These are phyloP conservation scores for Dryocosmus kuriphilus DNA, from an alignment of 2,888 invertebrate genomes.

Conservation along the genomic window DNA sequence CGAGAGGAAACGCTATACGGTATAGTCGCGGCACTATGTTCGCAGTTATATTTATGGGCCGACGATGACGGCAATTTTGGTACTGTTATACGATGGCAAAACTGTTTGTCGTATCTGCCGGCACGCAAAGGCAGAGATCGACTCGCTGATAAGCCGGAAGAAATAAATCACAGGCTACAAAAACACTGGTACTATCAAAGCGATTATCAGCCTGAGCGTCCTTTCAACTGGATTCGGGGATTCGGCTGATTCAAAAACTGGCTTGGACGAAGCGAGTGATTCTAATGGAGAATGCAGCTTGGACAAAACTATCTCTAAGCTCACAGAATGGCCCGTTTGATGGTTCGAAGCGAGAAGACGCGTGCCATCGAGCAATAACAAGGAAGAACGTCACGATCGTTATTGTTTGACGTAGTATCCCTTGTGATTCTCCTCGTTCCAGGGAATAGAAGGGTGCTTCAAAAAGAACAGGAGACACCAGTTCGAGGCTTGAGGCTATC, in stretches of 20 bases:
- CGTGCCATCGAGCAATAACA: slow-evolving; percentile 66
- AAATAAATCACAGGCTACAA: slow-evolving; percentile 33
- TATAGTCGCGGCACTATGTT: slow-evolving; percentile 55
- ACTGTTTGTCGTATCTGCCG: slow-evolving; percentile 51
- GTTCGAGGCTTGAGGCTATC: slow-evolving; percentile 52
- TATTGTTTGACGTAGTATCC: slow-evolving; percentile 59
- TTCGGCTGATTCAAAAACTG: slow-evolving; percentile 16
- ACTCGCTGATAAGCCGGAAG: slow-evolving; percentile 24
- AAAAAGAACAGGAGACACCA: slow-evolving; percentile 54
- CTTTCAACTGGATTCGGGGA: slow-evolving; percentile 12
- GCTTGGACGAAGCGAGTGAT: background rate
- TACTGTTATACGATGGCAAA: slow-evolving; percentile 52
- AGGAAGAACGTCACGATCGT: slow-evolving; percentile 62
- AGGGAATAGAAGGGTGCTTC: slow-evolving; percentile 46
- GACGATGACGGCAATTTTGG: slow-evolving; percentile 66
- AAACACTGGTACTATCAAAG: slow-evolving; percentile 22
- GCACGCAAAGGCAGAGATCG: slow-evolving; percentile 33
- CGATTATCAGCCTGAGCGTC: background rate
- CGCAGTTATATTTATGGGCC: slow-evolving; percentile 70
- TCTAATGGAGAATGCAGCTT: slow-evolving; percentile 22
- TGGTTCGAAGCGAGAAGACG: slow-evolving; percentile 59
- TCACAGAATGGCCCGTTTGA: slow-evolving; percentile 57
- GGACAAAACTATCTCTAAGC: slow-evolving; percentile 57
- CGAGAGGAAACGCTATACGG: slow-evolving; percentile 56
- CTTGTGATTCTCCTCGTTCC: slow-evolving; percentile 20